These are phyloP conservation scores for Muscicapa comitata DNA, from an alignment of 2,797 vertebrate genomes.

Conservation along the genomic window DNA sequence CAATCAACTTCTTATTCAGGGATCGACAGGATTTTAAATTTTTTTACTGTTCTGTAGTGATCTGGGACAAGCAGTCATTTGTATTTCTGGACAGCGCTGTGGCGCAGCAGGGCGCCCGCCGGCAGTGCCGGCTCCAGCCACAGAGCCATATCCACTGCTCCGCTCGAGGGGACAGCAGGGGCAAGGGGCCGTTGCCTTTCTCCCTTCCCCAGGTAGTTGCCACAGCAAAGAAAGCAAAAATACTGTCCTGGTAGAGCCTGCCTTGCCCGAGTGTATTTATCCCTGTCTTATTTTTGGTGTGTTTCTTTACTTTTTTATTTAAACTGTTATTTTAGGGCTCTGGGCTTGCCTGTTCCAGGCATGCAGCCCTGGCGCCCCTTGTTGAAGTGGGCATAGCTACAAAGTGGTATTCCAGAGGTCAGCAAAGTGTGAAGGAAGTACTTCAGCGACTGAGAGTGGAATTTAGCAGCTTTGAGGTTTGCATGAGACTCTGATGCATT, in stretches of 20 bases:
- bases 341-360: conserved; percentile 22
- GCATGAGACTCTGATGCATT: not conserved
- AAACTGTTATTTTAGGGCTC: conserved; percentile 45
- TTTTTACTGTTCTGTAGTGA: conserved; percentile 70
- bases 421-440: conserved; percentile 52
- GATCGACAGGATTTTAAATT: conserved; percentile 79
- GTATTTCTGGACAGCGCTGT: conserved; percentile 34
- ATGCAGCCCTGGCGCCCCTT: not conserved
- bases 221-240: conserved; percentile 13
- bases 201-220: conserved; percentile 40
- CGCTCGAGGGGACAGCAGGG: conserved; percentile 20
- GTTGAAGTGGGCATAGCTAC: not conserved
- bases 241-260: conserved; percentile 41
- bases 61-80: conserved; percentile 56
- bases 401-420: conserved; percentile 32
- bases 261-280: conserved; percentile 34
- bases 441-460: conserved; percentile 50
- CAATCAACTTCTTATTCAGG: conserved; percentile 79
- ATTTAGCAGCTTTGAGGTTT: conserved; percentile 27
- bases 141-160: not conserved
- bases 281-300: conserved; percentile 49
- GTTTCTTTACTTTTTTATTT: conserved; percentile 36
- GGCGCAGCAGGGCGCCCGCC: conserved; percentile 36
- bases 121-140: not conserved
- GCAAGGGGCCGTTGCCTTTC: not conserved